These are phyloP conservation scores for Alethe diademata DNA, from an alignment of 2,113 vertebrate genomes.

Conservation along the genomic window DNA sequence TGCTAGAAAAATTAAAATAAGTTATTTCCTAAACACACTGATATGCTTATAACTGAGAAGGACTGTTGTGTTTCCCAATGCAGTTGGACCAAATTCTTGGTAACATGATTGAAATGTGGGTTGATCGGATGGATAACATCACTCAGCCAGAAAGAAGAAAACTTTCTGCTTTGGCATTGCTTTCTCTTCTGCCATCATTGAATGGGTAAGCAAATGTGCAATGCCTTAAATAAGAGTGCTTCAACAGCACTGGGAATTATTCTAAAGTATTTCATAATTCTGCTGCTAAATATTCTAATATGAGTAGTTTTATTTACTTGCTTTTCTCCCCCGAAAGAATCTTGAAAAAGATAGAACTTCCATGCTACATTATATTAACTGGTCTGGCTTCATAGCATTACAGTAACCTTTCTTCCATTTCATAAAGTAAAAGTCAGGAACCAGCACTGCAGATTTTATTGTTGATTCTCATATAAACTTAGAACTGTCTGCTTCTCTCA, in stretches of 20 bases:
- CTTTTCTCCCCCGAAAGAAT: not conserved
- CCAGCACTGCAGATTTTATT: not conserved
- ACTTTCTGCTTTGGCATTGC: constrained; percentile 91
- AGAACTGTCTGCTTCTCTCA: not conserved
- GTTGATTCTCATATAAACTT: not conserved
- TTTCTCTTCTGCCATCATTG: constrained; percentile 90
- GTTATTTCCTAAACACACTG: not conserved
- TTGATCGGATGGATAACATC: constrained; percentile 98
- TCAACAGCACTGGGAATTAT: not conserved
- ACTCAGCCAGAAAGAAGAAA: constrained; percentile 97
- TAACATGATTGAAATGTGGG: constrained; percentile 96
- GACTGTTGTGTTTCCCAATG: not conserved
- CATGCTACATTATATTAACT: not conserved
- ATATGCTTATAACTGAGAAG: not conserved
- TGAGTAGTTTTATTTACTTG: not conserved
- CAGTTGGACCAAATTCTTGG: constrained; percentile 91
- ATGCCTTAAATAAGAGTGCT: not conserved
- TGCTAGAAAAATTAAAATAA: not conserved
- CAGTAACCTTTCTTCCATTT: not conserved
- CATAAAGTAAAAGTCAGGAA: not conserved
- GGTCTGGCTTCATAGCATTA: not conserved
- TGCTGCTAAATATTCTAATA: not conserved
- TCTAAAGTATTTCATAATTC: not conserved
- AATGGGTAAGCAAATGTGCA: constrained; percentile 78
- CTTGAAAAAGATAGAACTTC: not conserved